Evolutionary conservation across 1,140 invertebrate species (phyloP).

Genomic region (Caenorhabditis briggsae): DNA sequence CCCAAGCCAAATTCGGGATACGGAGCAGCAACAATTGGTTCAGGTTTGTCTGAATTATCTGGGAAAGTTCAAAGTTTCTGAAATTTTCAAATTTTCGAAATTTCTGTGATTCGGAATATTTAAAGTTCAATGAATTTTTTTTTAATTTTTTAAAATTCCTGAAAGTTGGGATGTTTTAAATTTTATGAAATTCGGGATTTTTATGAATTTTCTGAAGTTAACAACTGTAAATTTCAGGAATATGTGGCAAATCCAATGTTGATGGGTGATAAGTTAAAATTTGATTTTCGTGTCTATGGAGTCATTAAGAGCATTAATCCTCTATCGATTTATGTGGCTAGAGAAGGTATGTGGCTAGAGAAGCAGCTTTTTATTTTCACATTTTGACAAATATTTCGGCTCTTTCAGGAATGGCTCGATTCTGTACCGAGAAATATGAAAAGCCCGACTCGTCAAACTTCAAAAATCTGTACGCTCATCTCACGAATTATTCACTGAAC

Average conservation of each 20-base stretch:
- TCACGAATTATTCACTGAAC: constrained; percentile 81
- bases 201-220: neutral
- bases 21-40: constrained; percentile 76
- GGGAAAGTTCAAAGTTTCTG: no score
- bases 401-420: constrained; percentile 63
- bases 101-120: no score
- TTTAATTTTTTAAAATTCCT: no score
- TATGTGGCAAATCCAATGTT: constrained; percentile 80
- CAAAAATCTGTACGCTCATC: constrained; percentile 79
- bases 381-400: neutral
- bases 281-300: constrained; percentile 80
- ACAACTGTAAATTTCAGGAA: constrained; percentile 76
- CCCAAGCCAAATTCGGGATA: constrained; percentile 76
- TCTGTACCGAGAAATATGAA: constrained; percentile 79
- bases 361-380: neutral
- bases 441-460: constrained; percentile 77
- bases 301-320: constrained; percentile 80
- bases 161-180: no score
- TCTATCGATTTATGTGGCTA: constrained; percentile 79
- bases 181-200: no score
- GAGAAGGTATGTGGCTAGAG: constrained; percentile 79
- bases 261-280: constrained; percentile 79
- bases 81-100: no score
- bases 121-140: no score
- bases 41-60: no score